Base-by-base conservation (phyloP, 1,140 invertebrate genomes). In the Physella acuta region DNA sequence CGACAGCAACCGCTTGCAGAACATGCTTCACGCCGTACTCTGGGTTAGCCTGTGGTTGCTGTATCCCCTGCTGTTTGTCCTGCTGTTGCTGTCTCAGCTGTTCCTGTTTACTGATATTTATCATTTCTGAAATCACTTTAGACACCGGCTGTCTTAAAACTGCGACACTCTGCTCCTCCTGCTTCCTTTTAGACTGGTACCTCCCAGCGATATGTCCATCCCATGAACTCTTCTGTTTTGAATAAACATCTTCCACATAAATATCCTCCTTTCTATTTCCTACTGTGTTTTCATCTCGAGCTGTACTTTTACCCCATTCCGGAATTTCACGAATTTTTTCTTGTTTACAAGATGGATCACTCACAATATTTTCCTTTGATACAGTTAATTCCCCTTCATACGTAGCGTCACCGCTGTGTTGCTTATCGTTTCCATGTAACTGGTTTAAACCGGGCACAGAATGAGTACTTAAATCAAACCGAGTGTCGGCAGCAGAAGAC, bases 61-160 rank as follows among this genome's bases (percentile, higher is more conserved):
- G 68, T 24, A 30, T 39, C 17, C n/a, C 51, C 28, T 70, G 68
- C 28, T 63, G 44, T 37, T 70, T 60, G 37, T 70, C 33, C 37
- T 63, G 59, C 26, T 62, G 58, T 36, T 49, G 68, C 28, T 58
- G 36, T 24, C 51, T 37, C 44, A 68, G 28, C 26, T 55, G 65
- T n/a, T 28, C 51, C 37, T 62, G 20, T 33, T 68, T 53, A 16
- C 64, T 60, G 8, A 28, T n/a, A 49, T 31, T 51, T 33, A 68
- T 62, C 66, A 68, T 68, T 8, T 68, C 55, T 24, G 55, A 68
- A n/a, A 68, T 68, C 3, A 68, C 56, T n/a, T 68, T 58, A 16
- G 66, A 68, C 3, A 68, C 37, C 1, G 66, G 66, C 16, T 68
- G 53, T n/a, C 28, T 64, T 11, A 64, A 52, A 37, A 64, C 39